phyloP scores from a whole-genome alignment of 2,113 vertebrate species.

The Agelaius tricolor region DNA sequence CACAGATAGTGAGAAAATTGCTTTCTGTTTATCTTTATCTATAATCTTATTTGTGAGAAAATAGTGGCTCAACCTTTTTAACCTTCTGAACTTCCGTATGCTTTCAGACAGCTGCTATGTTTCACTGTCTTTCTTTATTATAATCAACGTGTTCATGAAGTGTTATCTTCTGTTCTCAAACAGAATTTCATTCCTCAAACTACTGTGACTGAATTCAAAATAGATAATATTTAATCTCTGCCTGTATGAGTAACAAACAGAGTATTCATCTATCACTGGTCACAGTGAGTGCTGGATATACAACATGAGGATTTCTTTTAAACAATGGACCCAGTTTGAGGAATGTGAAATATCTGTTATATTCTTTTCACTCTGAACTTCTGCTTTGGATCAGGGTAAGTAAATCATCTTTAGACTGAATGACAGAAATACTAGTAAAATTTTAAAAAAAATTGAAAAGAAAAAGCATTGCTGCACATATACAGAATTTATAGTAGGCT shows the following conservation, averaged over 20 bases:
- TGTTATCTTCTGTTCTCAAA: conserved; percentile 9
- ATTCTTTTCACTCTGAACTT: not conserved
- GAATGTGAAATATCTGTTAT: not conserved
- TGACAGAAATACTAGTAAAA: not conserved
- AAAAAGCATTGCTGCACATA: not conserved
- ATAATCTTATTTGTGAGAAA: conserved; percentile 38
- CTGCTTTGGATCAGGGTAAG: not conserved
- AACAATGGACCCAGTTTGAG: not conserved
- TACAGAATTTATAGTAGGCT: not conserved
- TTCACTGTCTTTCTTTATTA: conserved; percentile 13
- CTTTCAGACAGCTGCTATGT: not conserved
- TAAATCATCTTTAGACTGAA: not conserved
- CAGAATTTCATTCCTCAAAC: conserved; percentile 4
- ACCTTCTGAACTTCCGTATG: conserved; percentile 11
- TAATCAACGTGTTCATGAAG: not conserved
- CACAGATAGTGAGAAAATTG: conserved; percentile 37
- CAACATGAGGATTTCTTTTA: not conserved
- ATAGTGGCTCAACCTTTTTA: conserved; percentile 32
- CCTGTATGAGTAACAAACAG: not conserved
- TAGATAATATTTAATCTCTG: conserved; percentile 4
- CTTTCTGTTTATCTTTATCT: conserved; percentile 59
- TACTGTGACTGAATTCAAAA: conserved; percentile 3
- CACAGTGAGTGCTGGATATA: not conserved
- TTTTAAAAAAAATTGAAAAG: not conserved
- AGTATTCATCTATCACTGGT: not conserved